A percentile compares a stretch with the other conserved stretches of the same genome.
phyloP scores from a whole-genome alignment of 1,140 invertebrate species.

The Apocrypta bakeri region DNA sequence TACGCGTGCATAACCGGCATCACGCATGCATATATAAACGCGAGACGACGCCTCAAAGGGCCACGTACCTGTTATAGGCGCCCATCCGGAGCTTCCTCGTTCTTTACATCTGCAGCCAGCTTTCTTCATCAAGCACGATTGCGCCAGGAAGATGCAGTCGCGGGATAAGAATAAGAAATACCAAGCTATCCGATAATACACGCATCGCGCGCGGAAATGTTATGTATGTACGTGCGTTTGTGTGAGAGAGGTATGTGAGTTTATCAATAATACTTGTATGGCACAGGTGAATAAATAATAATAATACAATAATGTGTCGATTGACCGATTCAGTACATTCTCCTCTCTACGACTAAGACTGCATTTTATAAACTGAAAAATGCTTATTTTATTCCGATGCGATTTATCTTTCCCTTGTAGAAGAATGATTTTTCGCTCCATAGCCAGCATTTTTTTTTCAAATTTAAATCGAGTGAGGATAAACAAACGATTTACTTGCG shows the following conservation, averaged over 20 bases:
- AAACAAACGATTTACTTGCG: no score
- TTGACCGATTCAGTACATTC: no score
- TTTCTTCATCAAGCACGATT: not conserved
- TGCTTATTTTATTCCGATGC: no score
- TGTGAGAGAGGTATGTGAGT: not conserved
- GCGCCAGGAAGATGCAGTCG: not conserved
- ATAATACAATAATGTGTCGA: no score
- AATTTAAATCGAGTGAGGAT: no score
- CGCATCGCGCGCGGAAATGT: slow-evolving; percentile 13
- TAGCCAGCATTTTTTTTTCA: no score
- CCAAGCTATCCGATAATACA: slow-evolving; percentile 13
- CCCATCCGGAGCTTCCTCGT: not conserved
- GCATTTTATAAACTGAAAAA: no score
- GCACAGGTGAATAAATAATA: no score
- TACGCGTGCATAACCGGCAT: slow-evolving; percentile 58
- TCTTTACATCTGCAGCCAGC: not conserved
- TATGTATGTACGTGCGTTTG: not conserved
- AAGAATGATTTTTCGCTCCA: no score
- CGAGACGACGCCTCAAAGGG: slow-evolving; percentile 4
- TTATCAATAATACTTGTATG: no score
- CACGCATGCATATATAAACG: slow-evolving; percentile 40
- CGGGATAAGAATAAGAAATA: slow-evolving; percentile 32
- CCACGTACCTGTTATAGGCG: not conserved
- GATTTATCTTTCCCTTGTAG: no score
- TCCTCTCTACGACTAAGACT: no score